A percentile compares a stretch with the other conserved stretches of the same genome.
These are phyloP conservation scores for Champsocephalus esox DNA, from an alignment of 2,797 vertebrate genomes.

Conservation along the genomic window DNA sequence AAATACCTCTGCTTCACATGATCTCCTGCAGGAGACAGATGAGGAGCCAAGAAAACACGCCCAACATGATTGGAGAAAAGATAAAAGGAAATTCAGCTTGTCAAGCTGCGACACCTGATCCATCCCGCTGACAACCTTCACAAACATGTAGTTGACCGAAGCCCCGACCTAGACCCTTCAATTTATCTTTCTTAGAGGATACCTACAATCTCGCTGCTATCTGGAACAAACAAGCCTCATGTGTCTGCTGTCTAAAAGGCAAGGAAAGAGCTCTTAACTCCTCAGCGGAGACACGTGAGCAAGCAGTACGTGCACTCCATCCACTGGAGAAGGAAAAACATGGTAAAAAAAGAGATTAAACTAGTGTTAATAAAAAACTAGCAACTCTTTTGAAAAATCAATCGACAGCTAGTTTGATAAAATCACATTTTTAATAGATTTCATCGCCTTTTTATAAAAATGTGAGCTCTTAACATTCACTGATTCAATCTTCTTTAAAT, in stretches of 20 bases:
- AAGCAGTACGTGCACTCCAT: not conserved
- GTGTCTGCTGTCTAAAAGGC: constrained; percentile 23
- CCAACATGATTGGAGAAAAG: constrained; percentile 51
- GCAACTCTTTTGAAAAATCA: too few species aligned
- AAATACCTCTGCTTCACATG: constrained; percentile 8
- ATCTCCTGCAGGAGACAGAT: constrained; percentile 10
- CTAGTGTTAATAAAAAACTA: not conserved
- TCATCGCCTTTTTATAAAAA: too few species aligned
- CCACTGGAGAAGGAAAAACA: not conserved
- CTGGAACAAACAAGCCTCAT: constrained; percentile 25
- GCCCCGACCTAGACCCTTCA: constrained; percentile 26
- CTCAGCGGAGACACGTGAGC: not conserved
- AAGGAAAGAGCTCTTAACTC: constrained; percentile 13
- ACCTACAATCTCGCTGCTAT: constrained; percentile 35
- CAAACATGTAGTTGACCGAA: constrained; percentile 15
- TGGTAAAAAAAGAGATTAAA: not conserved
- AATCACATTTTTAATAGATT: too few species aligned
- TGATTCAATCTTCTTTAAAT: not conserved
- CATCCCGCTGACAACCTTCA: constrained; percentile 24
- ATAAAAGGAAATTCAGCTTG: constrained; percentile 33
- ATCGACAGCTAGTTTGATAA: too few species aligned
- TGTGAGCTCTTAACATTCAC: too few species aligned
- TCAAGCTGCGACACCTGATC: constrained; percentile 44
- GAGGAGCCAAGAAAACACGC: constrained; percentile 28
- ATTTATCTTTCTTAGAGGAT: constrained; percentile 41